Base-by-base conservation (phyloP, 2,888 invertebrate species). In the Trichopoda pennipes region DNA sequence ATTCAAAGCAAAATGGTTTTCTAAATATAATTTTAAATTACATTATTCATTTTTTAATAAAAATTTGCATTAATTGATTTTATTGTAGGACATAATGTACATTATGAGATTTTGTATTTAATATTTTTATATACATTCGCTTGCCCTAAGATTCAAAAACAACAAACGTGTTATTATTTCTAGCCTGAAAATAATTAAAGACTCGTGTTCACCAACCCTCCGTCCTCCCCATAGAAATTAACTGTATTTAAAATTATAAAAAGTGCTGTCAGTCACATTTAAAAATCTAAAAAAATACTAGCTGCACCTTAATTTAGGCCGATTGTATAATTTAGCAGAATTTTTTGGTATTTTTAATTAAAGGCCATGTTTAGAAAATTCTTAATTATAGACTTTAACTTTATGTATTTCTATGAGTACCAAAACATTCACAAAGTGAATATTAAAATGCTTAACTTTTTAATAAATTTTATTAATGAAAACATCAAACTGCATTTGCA, bases 401-500 rank as follows among this genome's bases (percentile, higher is more conserved):
- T 2, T 1, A 56, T 10, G 8, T n/a, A 49, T 16, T 23, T 44
- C n/a, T 3, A 16, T 14, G 17, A 21, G 12, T 47, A 38, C n/a
- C 16, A 14, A 47, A 56, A 1, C 21, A 21, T 44, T 42, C 44
- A 32, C 8, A 56, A 44, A 21, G 6, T 23, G 23, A 44, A 28
- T 28, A 63, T 9, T 55, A 61, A 35, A 14, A 55, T 38, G 38
- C 12, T 4, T 35, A 3, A 28, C 35, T 47, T 56, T 16, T 58
- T 16, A 16, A 12, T 47, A 51, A 28, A 53, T 63, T 81, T 73
- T 72, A 77, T 77, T 74, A 77, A 69, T 58, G 49, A 70, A 69
- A 60, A 81, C 74, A 74, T 58, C 73, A 58, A 51, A 77, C 69
- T 63, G 51, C 53, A 19, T 64, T 74, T 75, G 53, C 44, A 42